Percentiles rank a stretch among this genome's conserved stretches.
Conservation (phyloP, 2,113 vertebrate species). For the Pseudorhombus dupliciocellatus region DNA sequence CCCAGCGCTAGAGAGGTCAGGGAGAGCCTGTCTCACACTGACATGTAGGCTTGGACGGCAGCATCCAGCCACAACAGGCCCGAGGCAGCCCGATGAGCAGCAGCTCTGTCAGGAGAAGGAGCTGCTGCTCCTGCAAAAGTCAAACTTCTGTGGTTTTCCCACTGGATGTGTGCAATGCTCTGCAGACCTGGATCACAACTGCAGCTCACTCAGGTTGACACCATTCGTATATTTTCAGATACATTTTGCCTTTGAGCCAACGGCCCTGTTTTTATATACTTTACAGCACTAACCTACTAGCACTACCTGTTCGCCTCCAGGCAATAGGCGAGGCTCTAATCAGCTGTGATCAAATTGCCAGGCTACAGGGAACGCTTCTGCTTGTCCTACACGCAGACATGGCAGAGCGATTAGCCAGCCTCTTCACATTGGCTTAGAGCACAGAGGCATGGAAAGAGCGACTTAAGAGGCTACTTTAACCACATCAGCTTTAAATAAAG, state of each 20-base stretch:
- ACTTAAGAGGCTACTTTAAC: slow-evolving; percentile 77
- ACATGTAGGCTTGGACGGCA: slow-evolving; percentile 76
- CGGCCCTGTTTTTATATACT: slow-evolving; percentile 27
- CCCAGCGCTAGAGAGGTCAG: slow-evolving; percentile 75
- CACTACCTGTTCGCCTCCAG: slow-evolving; percentile 52
- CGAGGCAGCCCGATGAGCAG: slow-evolving; percentile 67
- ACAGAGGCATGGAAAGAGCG: slow-evolving; percentile 70
- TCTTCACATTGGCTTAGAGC: slow-evolving; percentile 76
- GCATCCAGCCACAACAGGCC: slow-evolving; percentile 79
- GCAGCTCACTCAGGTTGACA: slow-evolving; percentile 18
- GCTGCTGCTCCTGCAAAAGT: slow-evolving; percentile 38
- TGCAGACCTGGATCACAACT: slow-evolving; percentile 11
- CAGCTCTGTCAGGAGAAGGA: slow-evolving; percentile 54
- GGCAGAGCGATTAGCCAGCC: slow-evolving; percentile 72
- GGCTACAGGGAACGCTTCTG: slow-evolving; percentile 46
- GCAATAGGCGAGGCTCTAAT: slow-evolving; percentile 53
- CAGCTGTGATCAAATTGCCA: slow-evolving; percentile 67
- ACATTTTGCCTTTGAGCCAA: slow-evolving; percentile 34
- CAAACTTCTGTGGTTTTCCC: slow-evolving; percentile 41
- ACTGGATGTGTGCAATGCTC: slow-evolving; percentile 25
- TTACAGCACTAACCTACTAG: slow-evolving; percentile 39
- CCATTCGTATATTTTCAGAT: slow-evolving; percentile 12
- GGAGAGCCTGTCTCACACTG: slow-evolving; percentile 75
- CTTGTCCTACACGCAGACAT: slow-evolving; percentile 43
- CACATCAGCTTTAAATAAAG: slow-evolving; percentile 78